A percentile compares a stretch with the other conserved stretches of the same genome.
These are phyloP conservation scores for Meloe dianella DNA, from an alignment of 2,888 invertebrate genomes.

Conservation along the genomic window DNA sequence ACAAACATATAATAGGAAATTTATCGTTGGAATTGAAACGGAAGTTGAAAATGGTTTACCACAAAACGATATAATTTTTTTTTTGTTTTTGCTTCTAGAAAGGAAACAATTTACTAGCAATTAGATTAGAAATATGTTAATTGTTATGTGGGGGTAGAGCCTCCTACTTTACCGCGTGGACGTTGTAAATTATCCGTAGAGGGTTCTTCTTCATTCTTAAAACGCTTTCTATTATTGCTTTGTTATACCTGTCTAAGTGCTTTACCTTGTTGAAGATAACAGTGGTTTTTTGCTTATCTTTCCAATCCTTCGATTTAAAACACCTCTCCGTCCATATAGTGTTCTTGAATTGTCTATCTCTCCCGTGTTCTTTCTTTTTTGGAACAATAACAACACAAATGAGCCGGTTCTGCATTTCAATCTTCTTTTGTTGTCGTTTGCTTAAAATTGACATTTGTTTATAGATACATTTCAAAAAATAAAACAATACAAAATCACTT, in stretches of 20 bases:
- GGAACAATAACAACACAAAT: neutral
- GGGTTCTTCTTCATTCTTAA: conserved; percentile 36
- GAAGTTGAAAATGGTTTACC: conserved; percentile 8
- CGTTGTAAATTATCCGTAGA: neutral
- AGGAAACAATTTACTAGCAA: conserved; percentile 1
- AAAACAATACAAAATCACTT: no score
- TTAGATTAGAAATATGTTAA: conserved; percentile 9
- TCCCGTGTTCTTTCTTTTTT: neutral
- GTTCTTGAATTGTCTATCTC: neutral
- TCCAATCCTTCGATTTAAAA: conserved; percentile 11
- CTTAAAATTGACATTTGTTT: no score
- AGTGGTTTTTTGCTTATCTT: conserved; percentile 46
- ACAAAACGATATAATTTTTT: neutral
- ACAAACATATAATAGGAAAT: neutral
- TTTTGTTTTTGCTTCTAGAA: no score
- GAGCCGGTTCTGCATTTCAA: neutral
- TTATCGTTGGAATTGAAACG: conserved; percentile 2
- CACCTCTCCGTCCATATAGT: neutral
- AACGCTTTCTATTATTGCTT: conserved; percentile 39
- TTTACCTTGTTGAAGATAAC: conserved; percentile 52
- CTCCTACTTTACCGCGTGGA: neutral
- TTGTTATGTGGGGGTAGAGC: neutral
- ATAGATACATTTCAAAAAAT: no score
- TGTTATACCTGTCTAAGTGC: conserved; percentile 49
- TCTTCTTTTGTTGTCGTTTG: no score